Conservation (phyloP, 2,113 vertebrate species). For the Xiphophorus couchianus region DNA sequence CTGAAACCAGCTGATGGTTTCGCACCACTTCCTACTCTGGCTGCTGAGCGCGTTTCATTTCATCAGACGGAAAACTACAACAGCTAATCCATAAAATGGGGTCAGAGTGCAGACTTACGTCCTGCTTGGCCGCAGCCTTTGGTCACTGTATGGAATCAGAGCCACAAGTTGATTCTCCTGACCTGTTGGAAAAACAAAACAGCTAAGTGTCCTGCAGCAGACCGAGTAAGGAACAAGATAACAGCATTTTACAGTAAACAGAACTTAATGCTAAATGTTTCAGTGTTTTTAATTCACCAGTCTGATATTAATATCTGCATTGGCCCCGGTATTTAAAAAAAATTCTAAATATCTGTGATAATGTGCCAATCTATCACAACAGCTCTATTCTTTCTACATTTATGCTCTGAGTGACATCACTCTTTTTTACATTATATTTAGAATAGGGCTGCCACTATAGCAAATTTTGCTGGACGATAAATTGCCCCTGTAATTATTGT, state of each 20-base stretch:
- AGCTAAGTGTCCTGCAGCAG: too few species aligned
- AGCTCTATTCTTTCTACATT: too few species aligned
- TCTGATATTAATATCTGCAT: too few species aligned
- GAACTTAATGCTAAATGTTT: neutral
- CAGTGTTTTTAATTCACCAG: too few species aligned
- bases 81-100: neutral
- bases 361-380: too few species aligned
- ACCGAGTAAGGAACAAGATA: neutral
- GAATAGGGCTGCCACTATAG: too few species aligned
- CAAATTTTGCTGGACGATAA: too few species aligned
- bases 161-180: slow-evolving; percentile 99
- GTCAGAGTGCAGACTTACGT: slow-evolving; percentile 83
- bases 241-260: neutral
- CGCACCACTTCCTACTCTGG: neutral
- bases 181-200: slow-evolving; percentile 71
- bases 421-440: too few species aligned
- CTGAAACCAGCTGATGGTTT: slow-evolving; percentile 26
- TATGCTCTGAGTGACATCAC: too few species aligned
- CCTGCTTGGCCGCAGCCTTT: slow-evolving; percentile 90
- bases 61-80: neutral
- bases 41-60: neutral
- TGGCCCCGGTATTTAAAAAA: too few species aligned
- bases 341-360: too few species aligned
- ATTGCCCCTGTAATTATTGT: too few species aligned
- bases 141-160: slow-evolving; percentile 97